Percentiles rank a stretch among this genome's conserved stretches.
phyloP scores from a whole-genome alignment of 2,113 vertebrate genomes.

The Pelusios castaneus region DNA sequence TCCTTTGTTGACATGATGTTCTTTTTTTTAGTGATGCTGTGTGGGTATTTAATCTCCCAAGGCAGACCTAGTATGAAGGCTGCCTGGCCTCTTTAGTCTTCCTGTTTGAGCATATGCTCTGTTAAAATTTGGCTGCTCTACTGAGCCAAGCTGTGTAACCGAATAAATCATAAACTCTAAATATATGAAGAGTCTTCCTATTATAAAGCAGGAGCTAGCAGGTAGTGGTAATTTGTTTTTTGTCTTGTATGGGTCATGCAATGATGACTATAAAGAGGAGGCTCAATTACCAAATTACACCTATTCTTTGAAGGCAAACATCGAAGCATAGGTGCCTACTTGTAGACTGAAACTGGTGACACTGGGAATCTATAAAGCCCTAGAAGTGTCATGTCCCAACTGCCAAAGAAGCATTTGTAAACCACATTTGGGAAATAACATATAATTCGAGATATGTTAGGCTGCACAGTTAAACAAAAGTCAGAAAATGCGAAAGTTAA shows the following conservation, averaged over 20 bases:
- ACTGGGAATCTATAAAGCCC: not conserved
- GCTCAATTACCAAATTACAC: not conserved
- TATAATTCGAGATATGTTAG: not conserved
- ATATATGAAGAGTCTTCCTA: not conserved
- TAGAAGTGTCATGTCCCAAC: not conserved
- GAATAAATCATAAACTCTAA: not conserved
- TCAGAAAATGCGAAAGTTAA: not conserved
- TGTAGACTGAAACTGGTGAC: not conserved
- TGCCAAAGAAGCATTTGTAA: not conserved
- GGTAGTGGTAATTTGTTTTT: not conserved
- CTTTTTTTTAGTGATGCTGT: not conserved
- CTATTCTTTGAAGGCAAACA: not conserved
- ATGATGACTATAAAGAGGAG: not conserved
- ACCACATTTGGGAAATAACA: not conserved
- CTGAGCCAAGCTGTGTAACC: not conserved
- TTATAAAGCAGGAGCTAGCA: not conserved
- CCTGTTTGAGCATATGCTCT: not conserved
- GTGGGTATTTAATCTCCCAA: not conserved
- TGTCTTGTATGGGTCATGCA: not conserved
- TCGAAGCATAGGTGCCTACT: not conserved
- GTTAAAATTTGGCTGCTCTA: not conserved
- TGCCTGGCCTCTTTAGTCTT: not conserved
- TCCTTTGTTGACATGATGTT: not conserved
- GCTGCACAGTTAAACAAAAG: fast-evolving
- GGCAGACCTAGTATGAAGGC: not conserved